Evolutionary conservation across 2,113 vertebrate species (phyloP).

Genomic region (Rhizomys pruinosus): DNA sequence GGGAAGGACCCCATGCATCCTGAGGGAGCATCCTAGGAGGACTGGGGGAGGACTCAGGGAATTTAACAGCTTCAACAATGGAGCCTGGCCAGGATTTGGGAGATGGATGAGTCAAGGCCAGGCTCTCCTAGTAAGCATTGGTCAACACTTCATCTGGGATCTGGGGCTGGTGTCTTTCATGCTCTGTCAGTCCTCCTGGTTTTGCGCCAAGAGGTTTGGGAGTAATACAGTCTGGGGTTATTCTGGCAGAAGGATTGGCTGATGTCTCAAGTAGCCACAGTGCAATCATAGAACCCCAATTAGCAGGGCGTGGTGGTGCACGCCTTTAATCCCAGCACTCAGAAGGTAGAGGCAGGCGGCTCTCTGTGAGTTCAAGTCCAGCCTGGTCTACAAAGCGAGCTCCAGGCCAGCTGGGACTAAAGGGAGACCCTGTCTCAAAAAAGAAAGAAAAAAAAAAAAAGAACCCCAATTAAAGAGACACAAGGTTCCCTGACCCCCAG

Average conservation of each 20-base stretch:
- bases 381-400: no score
- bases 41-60: neutral
- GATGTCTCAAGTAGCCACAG: neutral
- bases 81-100: neutral
- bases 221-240: neutral
- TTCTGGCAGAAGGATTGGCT: neutral
- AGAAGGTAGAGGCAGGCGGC: no score
- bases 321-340: no score
- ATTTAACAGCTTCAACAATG: fast-evolving
- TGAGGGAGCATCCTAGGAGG: neutral
- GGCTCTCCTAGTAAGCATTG: neutral
- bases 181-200: neutral
- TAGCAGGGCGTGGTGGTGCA: no score
- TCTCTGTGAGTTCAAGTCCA: no score
- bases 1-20: neutral
- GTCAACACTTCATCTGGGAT: neutral
- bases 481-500: neutral
- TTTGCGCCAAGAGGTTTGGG: neutral
- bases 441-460: no score
- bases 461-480: neutral
- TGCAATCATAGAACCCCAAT: neutral
- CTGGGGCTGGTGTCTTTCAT: neutral
- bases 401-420: no score
- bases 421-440: no score
- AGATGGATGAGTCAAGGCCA: fast-evolving